Evolutionary conservation across 2,888 invertebrate species (phyloP).

Genomic region (Drosophila borealis): DNA sequence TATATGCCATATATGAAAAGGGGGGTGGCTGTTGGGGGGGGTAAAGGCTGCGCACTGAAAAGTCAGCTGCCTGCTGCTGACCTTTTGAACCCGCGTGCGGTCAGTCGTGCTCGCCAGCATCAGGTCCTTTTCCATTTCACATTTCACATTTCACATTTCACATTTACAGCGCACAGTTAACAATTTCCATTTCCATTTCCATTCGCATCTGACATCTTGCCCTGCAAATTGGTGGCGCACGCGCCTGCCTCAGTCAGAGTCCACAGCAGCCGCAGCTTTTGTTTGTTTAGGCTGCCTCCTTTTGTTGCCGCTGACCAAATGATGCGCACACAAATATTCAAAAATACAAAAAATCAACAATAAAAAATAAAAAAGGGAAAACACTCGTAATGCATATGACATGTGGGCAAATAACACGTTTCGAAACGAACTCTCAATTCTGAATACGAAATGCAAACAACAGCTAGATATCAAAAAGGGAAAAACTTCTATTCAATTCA

Average conservation of each 20-base stretch:
- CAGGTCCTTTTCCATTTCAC: conserved; percentile 25
- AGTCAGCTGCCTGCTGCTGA: conserved; percentile 54
- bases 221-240: conserved; percentile 6
- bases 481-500: too few species aligned
- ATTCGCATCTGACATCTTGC: background rate
- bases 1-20: background rate
- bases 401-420: conserved; percentile 23
- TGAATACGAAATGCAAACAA: conserved; percentile 2
- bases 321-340: conserved; percentile 30
- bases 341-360: conserved; percentile 17
- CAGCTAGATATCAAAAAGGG: background rate
- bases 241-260: conserved; percentile 12
- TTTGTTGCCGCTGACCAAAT: conserved; percentile 45
- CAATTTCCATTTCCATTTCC: conserved; percentile 2
- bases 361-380: background rate
- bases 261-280: conserved; percentile 53
- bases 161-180: background rate
- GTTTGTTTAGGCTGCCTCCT: conserved; percentile 57
- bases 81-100: conserved; percentile 44
- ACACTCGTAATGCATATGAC: conserved; percentile 20
- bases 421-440: background rate
- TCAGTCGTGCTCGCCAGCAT: conserved; percentile 34
- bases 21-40: background rate
- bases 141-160: background rate
- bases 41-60: conserved; percentile 20